A percentile compares a stretch with the other conserved stretches of the same genome.
Evolutionary conservation across 2,888 invertebrate species (phyloP).

Genomic region (Smittia aterrima): DNA sequence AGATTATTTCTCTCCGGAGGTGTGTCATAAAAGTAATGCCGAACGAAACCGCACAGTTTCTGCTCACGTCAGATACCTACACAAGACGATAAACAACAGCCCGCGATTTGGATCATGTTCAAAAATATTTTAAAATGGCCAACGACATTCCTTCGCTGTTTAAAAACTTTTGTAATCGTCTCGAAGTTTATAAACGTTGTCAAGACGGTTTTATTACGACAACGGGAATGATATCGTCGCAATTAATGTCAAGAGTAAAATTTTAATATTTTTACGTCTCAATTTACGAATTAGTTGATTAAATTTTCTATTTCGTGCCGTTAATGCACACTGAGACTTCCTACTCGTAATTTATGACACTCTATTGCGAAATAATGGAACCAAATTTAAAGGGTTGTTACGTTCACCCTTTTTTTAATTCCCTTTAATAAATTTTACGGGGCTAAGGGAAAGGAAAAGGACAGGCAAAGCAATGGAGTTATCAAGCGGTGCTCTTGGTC

Average conservation of each 20-base stretch:
- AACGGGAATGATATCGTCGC: not conserved
- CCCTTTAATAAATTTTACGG: constrained; percentile 17
- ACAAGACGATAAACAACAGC: constrained; percentile 13
- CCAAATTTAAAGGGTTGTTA: constrained; percentile 27
- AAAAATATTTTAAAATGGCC: constrained; percentile 1
- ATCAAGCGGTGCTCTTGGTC: not conserved
- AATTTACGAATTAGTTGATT: constrained; percentile 33
- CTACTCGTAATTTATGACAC: constrained; percentile 17
- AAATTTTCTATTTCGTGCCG: constrained; percentile 16
- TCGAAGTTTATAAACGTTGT: constrained; percentile 13
- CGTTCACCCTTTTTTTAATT: constrained; percentile 19
- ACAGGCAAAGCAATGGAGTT: not conserved
- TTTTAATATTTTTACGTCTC: constrained; percentile 20
- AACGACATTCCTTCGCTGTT: not conserved
- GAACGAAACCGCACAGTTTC: not conserved
- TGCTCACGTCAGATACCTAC: constrained; percentile 10
- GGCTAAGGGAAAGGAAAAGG: not conserved
- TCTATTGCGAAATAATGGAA: constrained; percentile 18
- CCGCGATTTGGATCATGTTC: constrained; percentile 18
- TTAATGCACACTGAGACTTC: not conserved
- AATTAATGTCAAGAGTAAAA: not conserved
- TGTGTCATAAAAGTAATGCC: constrained; percentile 6
- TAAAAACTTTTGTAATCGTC: not conserved
- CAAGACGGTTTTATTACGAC: constrained; percentile 1
- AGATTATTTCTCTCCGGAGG: constrained; percentile 25